A percentile compares a stretch with the other conserved stretches of the same genome.
phyloP scores from a whole-genome alignment of 2,797 vertebrate genomes.

The Protonibea diacanthus region DNA sequence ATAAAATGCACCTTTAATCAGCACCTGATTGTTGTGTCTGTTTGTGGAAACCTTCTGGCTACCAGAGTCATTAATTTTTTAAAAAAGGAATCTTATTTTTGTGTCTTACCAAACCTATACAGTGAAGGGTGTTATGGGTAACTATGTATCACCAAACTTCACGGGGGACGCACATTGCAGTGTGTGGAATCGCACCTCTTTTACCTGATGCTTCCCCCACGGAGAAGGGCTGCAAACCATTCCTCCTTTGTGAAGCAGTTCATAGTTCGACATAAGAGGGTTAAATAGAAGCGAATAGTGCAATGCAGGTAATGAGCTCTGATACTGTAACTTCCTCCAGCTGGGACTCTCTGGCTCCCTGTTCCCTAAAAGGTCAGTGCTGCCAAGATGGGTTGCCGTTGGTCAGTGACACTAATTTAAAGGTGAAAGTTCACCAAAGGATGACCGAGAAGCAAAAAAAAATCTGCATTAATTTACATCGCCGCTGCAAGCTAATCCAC shows the following conservation, averaged over 20 bases:
- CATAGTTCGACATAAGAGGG: neutral
- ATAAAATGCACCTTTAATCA: conserved; percentile 55
- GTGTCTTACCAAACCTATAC: neutral
- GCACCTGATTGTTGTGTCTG: conserved; percentile 22
- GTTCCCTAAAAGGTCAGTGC: neutral
- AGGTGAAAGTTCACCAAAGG: neutral
- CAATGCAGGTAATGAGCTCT: neutral
- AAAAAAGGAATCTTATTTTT: neutral
- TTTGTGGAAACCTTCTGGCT: conserved; percentile 6
- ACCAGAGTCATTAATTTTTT: neutral
- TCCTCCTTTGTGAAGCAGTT: neutral
- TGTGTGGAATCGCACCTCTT: neutral
- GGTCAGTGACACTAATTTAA: neutral
- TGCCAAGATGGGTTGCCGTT: neutral
- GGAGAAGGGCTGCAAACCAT: neutral
- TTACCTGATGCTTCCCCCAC: too few relatives aligned
- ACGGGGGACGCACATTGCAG: neutral
- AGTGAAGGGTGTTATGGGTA: neutral
- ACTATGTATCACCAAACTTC: neutral
- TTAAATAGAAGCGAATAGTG: neutral
- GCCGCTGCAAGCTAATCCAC: neutral
- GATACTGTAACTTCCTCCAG: neutral
- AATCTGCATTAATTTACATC: neutral
- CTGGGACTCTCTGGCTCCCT: neutral
- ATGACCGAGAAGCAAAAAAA: neutral